Percentiles rank a stretch among this genome's conserved stretches.
Evolutionary conservation across 2,797 vertebrate species (phyloP).

Genomic region (Phoeniculus purpureus): DNA sequence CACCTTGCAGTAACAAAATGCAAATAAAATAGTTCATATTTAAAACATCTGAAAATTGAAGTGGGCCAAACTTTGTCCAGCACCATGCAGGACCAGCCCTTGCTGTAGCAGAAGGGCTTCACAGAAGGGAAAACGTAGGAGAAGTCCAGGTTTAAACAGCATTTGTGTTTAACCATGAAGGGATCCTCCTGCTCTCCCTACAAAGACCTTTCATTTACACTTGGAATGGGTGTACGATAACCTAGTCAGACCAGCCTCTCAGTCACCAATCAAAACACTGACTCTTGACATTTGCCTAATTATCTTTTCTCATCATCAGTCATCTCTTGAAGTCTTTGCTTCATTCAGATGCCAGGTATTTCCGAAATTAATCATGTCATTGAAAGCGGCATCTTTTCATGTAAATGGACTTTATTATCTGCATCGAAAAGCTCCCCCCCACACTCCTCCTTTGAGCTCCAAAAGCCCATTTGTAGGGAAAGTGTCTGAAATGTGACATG

Average conservation of each 20-base stretch:
- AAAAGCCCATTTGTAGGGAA: slow-evolving; percentile 76
- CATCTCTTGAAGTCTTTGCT: slow-evolving; percentile 78
- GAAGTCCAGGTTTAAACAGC: slow-evolving; percentile 25
- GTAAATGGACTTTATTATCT: slow-evolving; percentile 82
- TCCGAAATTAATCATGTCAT: slow-evolving; percentile 85
- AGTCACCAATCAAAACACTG: slow-evolving; percentile 76
- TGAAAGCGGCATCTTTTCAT: slow-evolving; percentile 84
- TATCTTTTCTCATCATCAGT: slow-evolving; percentile 83
- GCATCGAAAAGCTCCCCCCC: slow-evolving; percentile 66
- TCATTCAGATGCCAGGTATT: slow-evolving; percentile 87
- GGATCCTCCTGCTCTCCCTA: slow-evolving; percentile 44
- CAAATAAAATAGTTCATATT: slow-evolving; percentile 20
- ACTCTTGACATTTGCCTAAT: slow-evolving; percentile 82
- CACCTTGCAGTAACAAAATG: slow-evolving; percentile 24
- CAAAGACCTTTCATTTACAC: slow-evolving; percentile 72
- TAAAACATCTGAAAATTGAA: slow-evolving; percentile 6
- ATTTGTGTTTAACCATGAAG: slow-evolving; percentile 54
- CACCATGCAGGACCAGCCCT: background rate
- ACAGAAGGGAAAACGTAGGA: background rate
- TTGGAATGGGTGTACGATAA: slow-evolving; percentile 66
- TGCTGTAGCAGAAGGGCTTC: background rate
- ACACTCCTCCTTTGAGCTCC: slow-evolving; percentile 67
- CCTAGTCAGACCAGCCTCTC: slow-evolving; percentile 65
- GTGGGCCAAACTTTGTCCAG: background rate
- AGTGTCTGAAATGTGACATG: slow-evolving; percentile 79